A percentile compares a stretch with the other conserved stretches of the same genome.
phyloP scores from a whole-genome alignment of 2,113 vertebrate genomes.

The Podocnemis expansa region DNA sequence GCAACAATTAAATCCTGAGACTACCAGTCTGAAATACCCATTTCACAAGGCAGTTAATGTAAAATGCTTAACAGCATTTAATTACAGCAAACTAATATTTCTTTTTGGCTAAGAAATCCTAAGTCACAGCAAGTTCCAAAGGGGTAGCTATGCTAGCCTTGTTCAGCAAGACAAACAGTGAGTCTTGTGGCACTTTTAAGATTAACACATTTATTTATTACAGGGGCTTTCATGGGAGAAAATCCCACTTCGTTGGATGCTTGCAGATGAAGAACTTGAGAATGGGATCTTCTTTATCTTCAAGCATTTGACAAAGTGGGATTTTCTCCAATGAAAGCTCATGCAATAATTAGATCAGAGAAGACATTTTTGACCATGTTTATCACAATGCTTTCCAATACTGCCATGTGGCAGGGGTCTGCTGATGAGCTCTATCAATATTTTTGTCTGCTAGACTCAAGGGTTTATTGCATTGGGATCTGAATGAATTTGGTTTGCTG shows the following conservation, averaged over 20 bases:
- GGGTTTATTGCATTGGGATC: not conserved
- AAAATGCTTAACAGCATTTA: not conserved
- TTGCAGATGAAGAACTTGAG: no score
- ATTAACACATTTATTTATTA: no score
- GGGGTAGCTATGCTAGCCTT: no score
- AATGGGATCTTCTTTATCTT: no score
- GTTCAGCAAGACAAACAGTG: no score
- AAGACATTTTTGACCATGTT: not conserved
- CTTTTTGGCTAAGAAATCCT: not conserved
- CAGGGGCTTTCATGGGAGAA: no score
- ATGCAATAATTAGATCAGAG: not conserved
- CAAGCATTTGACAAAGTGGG: no score
- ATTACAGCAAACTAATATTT: not conserved
- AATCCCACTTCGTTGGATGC: no score
- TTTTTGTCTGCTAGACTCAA: not conserved
- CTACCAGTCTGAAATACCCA: not conserved
- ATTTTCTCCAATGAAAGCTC: no score
- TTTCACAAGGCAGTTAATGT: not conserved
- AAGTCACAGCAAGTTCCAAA: not conserved
- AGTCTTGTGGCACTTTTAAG: no score
- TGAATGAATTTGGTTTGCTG: not conserved
- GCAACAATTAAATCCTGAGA: not conserved
- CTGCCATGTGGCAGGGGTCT: not conserved
- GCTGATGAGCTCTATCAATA: not conserved
- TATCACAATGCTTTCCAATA: not conserved